Percentiles rank a stretch among this genome's conserved stretches.
Evolutionary conservation across 2,888 invertebrate species (phyloP).

Genomic region (Timema cristinae): DNA sequence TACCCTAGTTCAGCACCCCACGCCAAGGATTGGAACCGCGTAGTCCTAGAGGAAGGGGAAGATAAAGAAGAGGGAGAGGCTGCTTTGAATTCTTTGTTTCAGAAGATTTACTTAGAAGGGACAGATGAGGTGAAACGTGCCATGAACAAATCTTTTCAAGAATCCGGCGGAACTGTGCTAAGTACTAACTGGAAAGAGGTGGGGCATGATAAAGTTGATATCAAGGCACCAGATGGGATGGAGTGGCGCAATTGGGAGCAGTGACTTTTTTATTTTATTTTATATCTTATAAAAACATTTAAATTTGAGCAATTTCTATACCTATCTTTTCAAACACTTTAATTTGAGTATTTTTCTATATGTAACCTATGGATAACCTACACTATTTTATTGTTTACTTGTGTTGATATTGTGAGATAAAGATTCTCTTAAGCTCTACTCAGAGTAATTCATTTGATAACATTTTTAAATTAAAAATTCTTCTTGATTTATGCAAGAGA

Average conservation of each 20-base stretch:
- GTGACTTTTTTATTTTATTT: background rate
- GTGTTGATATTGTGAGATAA: no score
- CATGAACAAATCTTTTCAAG: constrained; percentile 97
- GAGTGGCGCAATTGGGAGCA: constrained; percentile 85
- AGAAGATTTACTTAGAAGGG: constrained; percentile 89
- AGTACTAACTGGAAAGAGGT: constrained; percentile 98
- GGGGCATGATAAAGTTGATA: constrained; percentile 69
- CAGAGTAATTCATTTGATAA: no score
- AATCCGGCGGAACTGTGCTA: constrained; percentile 94
- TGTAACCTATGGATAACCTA: no score
- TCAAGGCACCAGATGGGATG: constrained; percentile 92
- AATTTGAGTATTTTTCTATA: no score
- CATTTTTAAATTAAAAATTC: no score
- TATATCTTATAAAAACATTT: no score
- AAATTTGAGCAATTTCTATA: no score
- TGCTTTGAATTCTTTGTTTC: constrained; percentile 84
- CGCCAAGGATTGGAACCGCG: constrained; percentile 82
- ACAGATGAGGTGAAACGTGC: constrained; percentile 90
- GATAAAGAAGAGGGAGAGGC: constrained; percentile 84
- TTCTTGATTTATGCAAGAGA: no score
- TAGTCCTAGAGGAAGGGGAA: constrained; percentile 76
- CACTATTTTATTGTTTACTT: no score
- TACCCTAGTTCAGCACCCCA: constrained; percentile 61
- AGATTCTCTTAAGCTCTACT: no score
- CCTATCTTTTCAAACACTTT: no score